A percentile compares a stretch with the other conserved stretches of the same genome.
Evolutionary conservation across 2,113 vertebrate genomes (phyloP).

Genomic region (Carassius carassius): DNA sequence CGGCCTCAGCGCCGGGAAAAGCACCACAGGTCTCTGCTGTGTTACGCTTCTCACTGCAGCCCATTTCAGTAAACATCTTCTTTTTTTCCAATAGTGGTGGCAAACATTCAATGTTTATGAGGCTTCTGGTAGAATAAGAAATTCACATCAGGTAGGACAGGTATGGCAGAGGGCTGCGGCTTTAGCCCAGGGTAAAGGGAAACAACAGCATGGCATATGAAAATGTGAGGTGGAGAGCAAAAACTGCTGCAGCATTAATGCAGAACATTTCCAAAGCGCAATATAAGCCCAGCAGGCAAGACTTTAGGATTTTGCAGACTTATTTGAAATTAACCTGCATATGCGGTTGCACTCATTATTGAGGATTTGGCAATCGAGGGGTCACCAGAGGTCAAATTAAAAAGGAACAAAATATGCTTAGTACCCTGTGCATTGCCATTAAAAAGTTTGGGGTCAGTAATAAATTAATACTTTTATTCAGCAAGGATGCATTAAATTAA

Average conservation of each 20-base stretch:
- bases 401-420: neutral
- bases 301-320: neutral
- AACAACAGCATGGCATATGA: conserved; percentile 19
- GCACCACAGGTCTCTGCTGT: conserved; percentile 24
- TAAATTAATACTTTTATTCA: neutral
- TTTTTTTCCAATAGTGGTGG: neutral
- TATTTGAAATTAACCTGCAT: neutral
- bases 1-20: conserved; percentile 15
- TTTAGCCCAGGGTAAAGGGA: conserved; percentile 27
- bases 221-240: conserved; percentile 21
- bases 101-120: neutral
- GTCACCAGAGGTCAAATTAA: neutral
- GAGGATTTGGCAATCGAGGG: neutral
- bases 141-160: conserved; percentile 30
- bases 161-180: neutral
- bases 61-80: conserved; percentile 10
- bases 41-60: conserved; percentile 6
- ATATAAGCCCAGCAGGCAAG: neutral
- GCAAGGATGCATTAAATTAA: neutral
- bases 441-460: neutral
- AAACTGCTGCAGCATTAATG: conserved; percentile 10
- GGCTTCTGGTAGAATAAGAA: conserved; percentile 56
- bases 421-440: neutral
- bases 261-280: conserved; percentile 6
- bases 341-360: neutral